phyloP scores from a whole-genome alignment of 2,888 invertebrate genomes.

The Andrena bicolor region DNA sequence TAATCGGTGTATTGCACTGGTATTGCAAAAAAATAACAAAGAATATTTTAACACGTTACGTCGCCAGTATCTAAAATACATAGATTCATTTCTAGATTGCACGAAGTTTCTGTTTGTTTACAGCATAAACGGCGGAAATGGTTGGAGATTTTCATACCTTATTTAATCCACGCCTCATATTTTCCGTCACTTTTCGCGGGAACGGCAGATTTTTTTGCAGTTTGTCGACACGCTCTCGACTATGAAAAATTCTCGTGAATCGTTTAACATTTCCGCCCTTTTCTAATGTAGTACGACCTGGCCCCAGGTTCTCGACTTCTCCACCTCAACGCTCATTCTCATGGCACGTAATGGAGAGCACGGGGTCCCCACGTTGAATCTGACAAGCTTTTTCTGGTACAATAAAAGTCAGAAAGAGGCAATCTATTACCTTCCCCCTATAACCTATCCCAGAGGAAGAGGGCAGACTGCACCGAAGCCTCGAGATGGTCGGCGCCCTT shows the following conservation, averaged over 20 bases:
- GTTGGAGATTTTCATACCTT: not conserved
- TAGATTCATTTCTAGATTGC: not conserved
- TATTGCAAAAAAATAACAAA: too few species aligned
- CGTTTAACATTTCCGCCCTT: conserved; percentile 51
- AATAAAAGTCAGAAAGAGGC: conserved; percentile 79
- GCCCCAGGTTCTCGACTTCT: conserved; percentile 52
- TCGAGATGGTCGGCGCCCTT: conserved; percentile 70
- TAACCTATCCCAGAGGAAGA: conserved; percentile 62
- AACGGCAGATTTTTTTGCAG: conserved; percentile 11
- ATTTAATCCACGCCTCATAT: not conserved
- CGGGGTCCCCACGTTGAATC: conserved; percentile 68
- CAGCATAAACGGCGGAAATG: not conserved
- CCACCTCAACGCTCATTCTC: conserved; percentile 62
- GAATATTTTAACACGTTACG: too few species aligned
- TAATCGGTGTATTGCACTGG: too few species aligned
- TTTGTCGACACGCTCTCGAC: conserved; percentile 19
- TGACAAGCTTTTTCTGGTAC: conserved; percentile 76
- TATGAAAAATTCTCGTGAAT: conserved; percentile 57
- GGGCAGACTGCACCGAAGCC: conserved; percentile 62
- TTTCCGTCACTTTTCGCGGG: conserved; percentile 7
- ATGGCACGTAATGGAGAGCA: conserved; percentile 66
- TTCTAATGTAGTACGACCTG: conserved; percentile 35
- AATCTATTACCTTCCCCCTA: conserved; percentile 76
- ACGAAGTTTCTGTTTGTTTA: not conserved
- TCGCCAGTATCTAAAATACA: not conserved